Evolutionary conservation across 2,888 invertebrate genomes (phyloP), one percentile per base, ranked within the genome.

Genomic region (Mesorhabditis spiculigera): DNA sequence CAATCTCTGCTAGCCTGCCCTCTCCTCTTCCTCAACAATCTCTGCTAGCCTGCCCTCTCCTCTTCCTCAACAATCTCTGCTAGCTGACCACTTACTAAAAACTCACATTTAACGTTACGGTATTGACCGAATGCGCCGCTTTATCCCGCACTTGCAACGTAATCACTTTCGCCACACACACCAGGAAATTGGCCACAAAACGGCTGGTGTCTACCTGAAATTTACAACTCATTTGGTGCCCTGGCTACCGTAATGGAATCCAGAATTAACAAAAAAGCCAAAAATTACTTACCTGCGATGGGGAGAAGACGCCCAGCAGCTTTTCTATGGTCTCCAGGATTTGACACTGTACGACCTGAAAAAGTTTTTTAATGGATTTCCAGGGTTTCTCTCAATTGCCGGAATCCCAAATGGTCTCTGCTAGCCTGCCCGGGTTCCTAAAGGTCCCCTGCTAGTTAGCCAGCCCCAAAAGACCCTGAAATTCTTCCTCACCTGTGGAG

Each of bases 141-240:
- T 77, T 80, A 68, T 83, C 80, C 66, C 83, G 76, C 41, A 85
- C 79, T 78, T 85, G 85, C 5, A 85, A 68, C 4, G 80, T 74
- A 63, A 83, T 79, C n/a, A 80, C 78, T 70, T 85, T 85, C 8
- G 83, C 79, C 3, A 85, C 75, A 0, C 78, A 77, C 0, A 81
- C 78, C 43, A 85, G 71, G 45, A 84, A 71, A 63, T 85, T 85
- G n/a, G 74, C 68, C n/a, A 83, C 75, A 66, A 83, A 77, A 45
- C 58, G 58, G 8, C 58, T n/a, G 58, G 10, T 50, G 8, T 50
- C 58, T n/a, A 50, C 58, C 58, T 50, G n/a, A n/a, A 50, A 50
- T 13, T 50, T 50, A n/a, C 8, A 50, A 50, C 1, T 50, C 2
- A n/a, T 50, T n/a, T 50, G 58, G 58, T 50, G 10, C 8, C 10